A percentile compares a stretch with the other conserved stretches of the same genome.
phyloP scores from a whole-genome alignment of 2,888 invertebrate species.

The Unio delphinus region DNA sequence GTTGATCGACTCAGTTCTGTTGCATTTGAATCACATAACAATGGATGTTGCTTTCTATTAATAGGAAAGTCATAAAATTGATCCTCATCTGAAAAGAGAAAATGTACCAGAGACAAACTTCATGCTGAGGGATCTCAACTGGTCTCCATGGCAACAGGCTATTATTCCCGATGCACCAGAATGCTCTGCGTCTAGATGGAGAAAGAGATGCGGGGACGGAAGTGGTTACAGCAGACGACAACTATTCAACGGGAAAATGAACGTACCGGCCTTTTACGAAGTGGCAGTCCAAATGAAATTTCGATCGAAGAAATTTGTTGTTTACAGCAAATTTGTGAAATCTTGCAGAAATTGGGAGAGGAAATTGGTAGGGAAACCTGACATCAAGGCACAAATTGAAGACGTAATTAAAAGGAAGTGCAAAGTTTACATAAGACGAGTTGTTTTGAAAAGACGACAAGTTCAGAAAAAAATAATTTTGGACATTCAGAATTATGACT shows the following conservation, averaged over 20 bases:
- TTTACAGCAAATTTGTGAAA: conserved; percentile 26
- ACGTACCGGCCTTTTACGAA: conserved; percentile 43
- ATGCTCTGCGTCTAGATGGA: conserved; percentile 3
- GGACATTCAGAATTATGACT: conserved; percentile 34
- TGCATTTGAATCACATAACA: too few relatives aligned
- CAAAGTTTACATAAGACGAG: conserved; percentile 30
- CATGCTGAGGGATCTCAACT: conserved; percentile 29
- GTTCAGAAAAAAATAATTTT: conserved; percentile 11
- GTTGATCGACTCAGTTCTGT: too few relatives aligned
- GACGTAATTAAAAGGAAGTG: conserved; percentile 31
- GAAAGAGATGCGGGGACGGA: conserved; percentile 21
- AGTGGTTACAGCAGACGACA: conserved; percentile 26
- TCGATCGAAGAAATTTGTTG: conserved; percentile 32
- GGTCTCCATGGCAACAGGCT: conserved; percentile 45
- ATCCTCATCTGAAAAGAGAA: conserved; percentile 31
- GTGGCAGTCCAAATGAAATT: conserved; percentile 30
- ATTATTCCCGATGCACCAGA: conserved; percentile 12
- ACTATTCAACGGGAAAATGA: conserved; percentile 34
- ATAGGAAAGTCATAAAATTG: conserved; percentile 4
- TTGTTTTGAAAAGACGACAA: conserved; percentile 19
- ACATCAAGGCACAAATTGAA: conserved; percentile 33
- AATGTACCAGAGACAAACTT: conserved; percentile 41
- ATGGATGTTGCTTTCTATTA: too few relatives aligned
- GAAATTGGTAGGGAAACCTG: conserved; percentile 24
- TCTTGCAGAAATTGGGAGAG: conserved; percentile 34